Evolutionary conservation across 2,888 invertebrate species (phyloP).

Genomic region (Drosophila kokeensis): DNA sequence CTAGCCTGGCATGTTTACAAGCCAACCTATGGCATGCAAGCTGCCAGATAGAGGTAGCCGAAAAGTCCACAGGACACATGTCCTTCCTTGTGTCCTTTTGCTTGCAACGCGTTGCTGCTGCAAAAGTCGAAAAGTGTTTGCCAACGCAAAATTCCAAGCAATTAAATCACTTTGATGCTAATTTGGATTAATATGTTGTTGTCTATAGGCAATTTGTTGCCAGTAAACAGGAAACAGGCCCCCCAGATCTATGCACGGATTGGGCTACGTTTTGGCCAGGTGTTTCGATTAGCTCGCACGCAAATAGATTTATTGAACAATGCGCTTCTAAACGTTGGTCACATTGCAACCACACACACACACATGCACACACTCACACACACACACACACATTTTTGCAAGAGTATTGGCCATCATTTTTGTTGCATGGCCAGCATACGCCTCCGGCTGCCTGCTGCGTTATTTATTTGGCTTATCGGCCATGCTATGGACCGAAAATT

Average conservation of each 20-base stretch:
- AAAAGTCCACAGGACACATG: conserved; percentile 7
- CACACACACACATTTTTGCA: conserved; percentile 18
- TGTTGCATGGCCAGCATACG: conserved; percentile 43
- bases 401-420: conserved; percentile 37
- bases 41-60: conserved; percentile 1
- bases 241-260: neutral
- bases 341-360: conserved; percentile 42
- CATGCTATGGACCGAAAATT: conserved; percentile 57
- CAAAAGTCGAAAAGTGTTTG: conserved; percentile 81
- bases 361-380: neutral
- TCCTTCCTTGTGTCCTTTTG: conserved; percentile 26
- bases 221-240: conserved; percentile 25
- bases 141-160: conserved; percentile 84
- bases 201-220: conserved; percentile 84
- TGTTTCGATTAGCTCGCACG: conserved; percentile 71
- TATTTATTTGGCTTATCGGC: conserved; percentile 81
- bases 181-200: conserved; percentile 85
- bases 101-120: conserved; percentile 22
- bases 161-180: conserved; percentile 86
- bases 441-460: conserved; percentile 47
- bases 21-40: conserved; percentile 50
- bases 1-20: conserved; percentile 74
- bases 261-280: conserved; percentile 33
- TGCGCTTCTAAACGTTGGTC: conserved; percentile 56
- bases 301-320: conserved; percentile 79